Base-by-base conservation (phyloP, 2,113 vertebrate genomes). In the Misgurnus mizolepis region DNA sequence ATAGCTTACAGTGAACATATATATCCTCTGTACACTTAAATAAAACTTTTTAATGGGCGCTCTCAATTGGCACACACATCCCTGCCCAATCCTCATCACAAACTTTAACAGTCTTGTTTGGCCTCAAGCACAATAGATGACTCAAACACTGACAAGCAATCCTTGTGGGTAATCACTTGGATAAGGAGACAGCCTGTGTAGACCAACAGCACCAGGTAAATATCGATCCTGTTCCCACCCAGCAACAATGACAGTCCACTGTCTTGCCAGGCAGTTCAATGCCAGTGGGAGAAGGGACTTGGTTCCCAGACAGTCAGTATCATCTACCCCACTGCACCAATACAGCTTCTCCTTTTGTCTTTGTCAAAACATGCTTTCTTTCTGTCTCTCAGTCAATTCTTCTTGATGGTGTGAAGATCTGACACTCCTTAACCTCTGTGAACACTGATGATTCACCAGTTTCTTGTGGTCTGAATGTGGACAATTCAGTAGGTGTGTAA, bases 81-180 rank as follows among this genome's bases (percentile, higher is more conserved):
- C 49, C 69, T 61, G 6, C 22, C 8, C 47, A 62, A 61, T 79
- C 67, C 65, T n/a, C 73, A 66, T 55, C 27, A 50, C 50, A 56
- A 66, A 67, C 67, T 67, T 65, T 78, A 76, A 77, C 53, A 43
- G 67, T 70, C 60, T 78, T 45, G 78, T 80, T 71, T 71, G 12
- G 58, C 53, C 66, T 80, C 34, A 47, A 80, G 56, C 77, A 41
- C 71, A 67, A 58, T 68, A 17, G 40, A 45, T 73, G 65, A 17
- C 34, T 78, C 73, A 49, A 64, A 40, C 15, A 34, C 34, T 72
- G 50, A 50, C 62, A 81, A 75, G 22, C 79, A 67, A 39, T 58
- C 79, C 65, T 66, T 67, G 50, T 18, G n/a, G 74, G 53, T 69
- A 73, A 72, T 72, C 71, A 70, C 72, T 67, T 27, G 53, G 27